Evolutionary conservation across 2,888 invertebrate species (phyloP), one percentile per base, ranked within the genome.

Genomic region (Metellina segmentata): DNA sequence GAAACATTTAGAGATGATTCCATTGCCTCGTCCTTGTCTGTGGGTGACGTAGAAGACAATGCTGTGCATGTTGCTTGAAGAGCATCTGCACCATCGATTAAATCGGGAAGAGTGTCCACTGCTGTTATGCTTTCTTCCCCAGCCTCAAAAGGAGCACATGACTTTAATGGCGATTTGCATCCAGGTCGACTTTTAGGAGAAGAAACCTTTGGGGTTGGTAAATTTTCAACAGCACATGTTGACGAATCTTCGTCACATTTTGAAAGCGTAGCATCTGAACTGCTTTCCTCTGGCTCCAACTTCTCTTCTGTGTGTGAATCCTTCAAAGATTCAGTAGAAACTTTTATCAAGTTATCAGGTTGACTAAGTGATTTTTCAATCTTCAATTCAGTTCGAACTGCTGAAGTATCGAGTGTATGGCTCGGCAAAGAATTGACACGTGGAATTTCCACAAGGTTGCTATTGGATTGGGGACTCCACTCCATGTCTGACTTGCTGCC

Each of bases 391-490:
- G 1, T 61, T 16, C 34, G 61, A 61, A 16, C 0, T 34, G 34
- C 34, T 34, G 34, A 34, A 34, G 34, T 4, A 34, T 85, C 61
- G 11, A 11, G 48, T 11, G 34, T 9, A 16, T 75, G 34, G 48
- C 13, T 34, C 4, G 34, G 6, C 16, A 34, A 34, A 13, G 75
- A 75, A 34, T 48, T 16, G 9, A 7, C 16, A n/a, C 16, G 7
- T 49, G 13, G 16, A 9, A 48, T 72, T 20, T 61, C 53, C 34
- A 20, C 61, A 52, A 19, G n/a, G 48, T 48, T 75, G 20, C 53
- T n/a, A 53, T 16, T 20, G 9, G 53, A 34, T 69, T 49, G 8
- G 13, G 89, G 92, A 82, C 92, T 92, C 89, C 89, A 92, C 13
- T 92, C 82, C 81, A 86, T 81, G 16, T 81, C 77, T 20, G 88